phyloP scores from a whole-genome alignment of 2,888 invertebrate genomes.

The Phengaris alcon region DNA sequence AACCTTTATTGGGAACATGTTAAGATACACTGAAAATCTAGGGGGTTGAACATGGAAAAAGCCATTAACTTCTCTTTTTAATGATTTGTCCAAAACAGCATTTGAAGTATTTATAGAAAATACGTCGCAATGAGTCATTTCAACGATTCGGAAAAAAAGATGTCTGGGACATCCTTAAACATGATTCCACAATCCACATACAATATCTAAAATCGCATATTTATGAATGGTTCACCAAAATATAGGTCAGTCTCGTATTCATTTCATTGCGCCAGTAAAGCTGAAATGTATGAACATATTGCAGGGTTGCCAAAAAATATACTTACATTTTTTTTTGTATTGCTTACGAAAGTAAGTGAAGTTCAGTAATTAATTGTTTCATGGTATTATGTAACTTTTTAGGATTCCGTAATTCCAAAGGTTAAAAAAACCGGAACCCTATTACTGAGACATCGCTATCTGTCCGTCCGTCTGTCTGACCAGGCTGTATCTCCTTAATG shows the following conservation, averaged over 20 bases:
- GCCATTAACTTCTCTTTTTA: too few species aligned
- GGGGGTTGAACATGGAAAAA: too few species aligned
- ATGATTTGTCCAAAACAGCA: too few species aligned
- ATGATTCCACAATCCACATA: conserved; percentile 21
- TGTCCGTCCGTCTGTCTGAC: too few species aligned
- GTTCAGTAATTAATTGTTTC: neutral
- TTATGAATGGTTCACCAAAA: conserved; percentile 41
- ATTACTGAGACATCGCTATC: too few species aligned
- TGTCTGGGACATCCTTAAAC: neutral
- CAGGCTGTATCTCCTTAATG: too few species aligned
- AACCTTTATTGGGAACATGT: too few species aligned
- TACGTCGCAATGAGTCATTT: neutral
- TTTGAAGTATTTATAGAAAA: too few species aligned
- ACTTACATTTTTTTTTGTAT: neutral
- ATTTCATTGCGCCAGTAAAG: conserved; percentile 40
- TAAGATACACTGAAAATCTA: too few species aligned
- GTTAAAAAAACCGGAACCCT: too few species aligned
- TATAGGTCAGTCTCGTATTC: conserved; percentile 42
- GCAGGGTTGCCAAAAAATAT: conserved; percentile 19
- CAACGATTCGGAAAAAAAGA: neutral
- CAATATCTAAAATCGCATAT: conserved; percentile 39
- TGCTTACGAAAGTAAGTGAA: neutral
- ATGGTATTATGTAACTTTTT: neutral
- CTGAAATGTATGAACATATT: conserved; percentile 42
- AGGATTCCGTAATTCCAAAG: too few species aligned